Conservation (phyloP, 2,113 vertebrate species). For the Papio anubis region DNA sequence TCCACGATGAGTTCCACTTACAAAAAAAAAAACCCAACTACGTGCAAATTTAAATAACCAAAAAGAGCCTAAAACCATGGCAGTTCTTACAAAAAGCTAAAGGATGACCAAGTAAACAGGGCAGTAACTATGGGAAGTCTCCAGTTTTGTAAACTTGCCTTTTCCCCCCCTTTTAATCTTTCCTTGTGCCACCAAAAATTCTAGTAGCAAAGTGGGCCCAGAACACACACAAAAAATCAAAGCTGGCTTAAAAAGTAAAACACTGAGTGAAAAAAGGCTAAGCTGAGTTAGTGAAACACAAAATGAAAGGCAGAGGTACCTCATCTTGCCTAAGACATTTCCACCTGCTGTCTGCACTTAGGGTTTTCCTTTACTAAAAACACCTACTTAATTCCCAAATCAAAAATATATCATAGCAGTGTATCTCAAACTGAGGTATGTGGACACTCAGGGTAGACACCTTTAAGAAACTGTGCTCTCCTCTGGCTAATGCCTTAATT, state of each 20-base stretch:
- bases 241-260: background rate
- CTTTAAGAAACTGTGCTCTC: background rate
- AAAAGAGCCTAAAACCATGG: background rate
- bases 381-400: background rate
- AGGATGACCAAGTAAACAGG: background rate
- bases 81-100: background rate
- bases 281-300: background rate
- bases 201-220: background rate
- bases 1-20: background rate
- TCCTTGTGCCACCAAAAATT: background rate
- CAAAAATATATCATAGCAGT: background rate
- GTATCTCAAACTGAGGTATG: background rate
- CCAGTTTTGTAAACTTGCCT: background rate
- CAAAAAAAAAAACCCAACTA: constrained; percentile 11
- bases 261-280: background rate
- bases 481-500: background rate
- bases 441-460: background rate
- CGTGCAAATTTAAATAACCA: background rate
- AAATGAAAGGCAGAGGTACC: background rate
- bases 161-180: background rate
- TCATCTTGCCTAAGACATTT: background rate
- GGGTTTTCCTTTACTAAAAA: background rate
- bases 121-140: background rate
- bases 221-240: background rate
- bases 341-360: background rate